Conservation (phyloP, 2,797 vertebrate genomes). For the Centroberyx gerrardi region DNA sequence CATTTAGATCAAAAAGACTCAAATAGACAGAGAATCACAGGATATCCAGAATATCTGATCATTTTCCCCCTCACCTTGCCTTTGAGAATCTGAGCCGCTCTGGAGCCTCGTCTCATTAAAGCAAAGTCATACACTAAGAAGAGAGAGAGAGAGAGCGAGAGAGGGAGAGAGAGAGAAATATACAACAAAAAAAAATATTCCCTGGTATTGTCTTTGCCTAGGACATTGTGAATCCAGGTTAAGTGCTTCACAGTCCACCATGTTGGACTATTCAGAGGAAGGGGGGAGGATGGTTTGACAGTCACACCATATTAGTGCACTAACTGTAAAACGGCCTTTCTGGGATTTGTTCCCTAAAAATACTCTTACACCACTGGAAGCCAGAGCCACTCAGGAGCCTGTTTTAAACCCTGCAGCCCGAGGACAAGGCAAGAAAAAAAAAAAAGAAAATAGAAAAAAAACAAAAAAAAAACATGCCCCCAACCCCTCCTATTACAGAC, state of each 20-base stretch:
- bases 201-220: constrained; percentile 48
- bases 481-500: constrained; percentile 73
- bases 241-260: constrained; percentile 48
- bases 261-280: constrained; percentile 49
- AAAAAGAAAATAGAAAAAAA: constrained; percentile 59
- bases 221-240: constrained; percentile 29
- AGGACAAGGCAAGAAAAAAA: constrained; percentile 72
- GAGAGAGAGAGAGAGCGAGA: constrained; percentile 31
- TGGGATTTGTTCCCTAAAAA: constrained; percentile 79
- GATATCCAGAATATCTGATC: constrained; percentile 79
- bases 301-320: constrained; percentile 77
- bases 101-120: constrained; percentile 79
- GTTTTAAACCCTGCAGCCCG: constrained; percentile 78
- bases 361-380: constrained; percentile 62
- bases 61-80: constrained; percentile 69
- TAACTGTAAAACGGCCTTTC: constrained; percentile 67
- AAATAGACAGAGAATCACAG: constrained; percentile 79
- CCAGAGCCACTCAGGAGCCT: constrained; percentile 55
- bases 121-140: constrained; percentile 62
- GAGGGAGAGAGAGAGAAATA: constrained; percentile 32
- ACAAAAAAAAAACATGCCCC: constrained; percentile 73
- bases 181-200: constrained; percentile 53
- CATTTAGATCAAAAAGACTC: constrained; percentile 85
- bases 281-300: constrained; percentile 60
- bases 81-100: constrained; percentile 68